Conservation (phyloP, 2,888 invertebrate genomes). For the Muschampia plurimacula region DNA sequence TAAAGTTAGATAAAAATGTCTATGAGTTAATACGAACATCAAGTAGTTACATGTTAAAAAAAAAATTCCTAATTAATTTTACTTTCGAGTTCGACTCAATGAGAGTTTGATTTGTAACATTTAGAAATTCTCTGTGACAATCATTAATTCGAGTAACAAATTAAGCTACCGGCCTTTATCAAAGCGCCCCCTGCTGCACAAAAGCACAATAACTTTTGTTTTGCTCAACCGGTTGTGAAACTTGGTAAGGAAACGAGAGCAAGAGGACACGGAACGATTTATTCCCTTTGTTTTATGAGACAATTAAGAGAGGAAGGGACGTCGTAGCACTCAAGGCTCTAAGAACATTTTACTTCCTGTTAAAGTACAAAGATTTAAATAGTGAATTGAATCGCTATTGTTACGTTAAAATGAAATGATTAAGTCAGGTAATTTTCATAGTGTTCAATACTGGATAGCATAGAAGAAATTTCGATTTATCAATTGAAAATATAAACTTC, state of each 20-base stretch:
- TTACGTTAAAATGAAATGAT: background rate
- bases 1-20: no score
- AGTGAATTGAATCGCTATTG: slow-evolving; percentile 60
- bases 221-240: slow-evolving; percentile 55
- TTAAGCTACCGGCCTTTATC: slow-evolving; percentile 6
- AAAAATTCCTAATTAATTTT: background rate
- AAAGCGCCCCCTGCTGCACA: slow-evolving; percentile 13
- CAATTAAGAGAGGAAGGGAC: slow-evolving; percentile 67
- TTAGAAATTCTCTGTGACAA: background rate
- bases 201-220: slow-evolving; percentile 48
- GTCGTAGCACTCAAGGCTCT: slow-evolving; percentile 53
- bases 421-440: background rate
- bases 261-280: slow-evolving; percentile 63
- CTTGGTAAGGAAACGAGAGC: slow-evolving; percentile 56
- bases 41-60: no score
- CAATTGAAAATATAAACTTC: background rate
- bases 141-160: background rate
- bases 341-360: slow-evolving; percentile 61
- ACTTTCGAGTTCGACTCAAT: background rate
- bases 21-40: no score
- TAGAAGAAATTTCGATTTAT: background rate
- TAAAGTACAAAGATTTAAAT: slow-evolving; percentile 71
- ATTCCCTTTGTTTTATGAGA: slow-evolving; percentile 75
- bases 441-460: background rate
- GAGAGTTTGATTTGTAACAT: no score